Conservation (phyloP, 1,140 invertebrate genomes). For the Ylistrum balloti region DNA sequence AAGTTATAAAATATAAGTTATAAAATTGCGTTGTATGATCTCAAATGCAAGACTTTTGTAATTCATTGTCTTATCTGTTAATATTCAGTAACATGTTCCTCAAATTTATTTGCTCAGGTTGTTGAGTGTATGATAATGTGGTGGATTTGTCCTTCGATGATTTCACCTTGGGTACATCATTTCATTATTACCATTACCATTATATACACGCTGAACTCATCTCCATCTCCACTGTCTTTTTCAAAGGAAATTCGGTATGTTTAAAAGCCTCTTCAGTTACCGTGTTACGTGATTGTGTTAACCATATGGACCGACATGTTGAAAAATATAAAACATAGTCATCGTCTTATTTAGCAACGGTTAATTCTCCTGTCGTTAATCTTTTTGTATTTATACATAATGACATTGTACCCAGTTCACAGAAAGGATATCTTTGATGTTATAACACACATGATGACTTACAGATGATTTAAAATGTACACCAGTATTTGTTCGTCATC, state of each 20-base stretch:
- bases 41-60: too few relatives aligned
- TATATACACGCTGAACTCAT: background rate
- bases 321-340: background rate
- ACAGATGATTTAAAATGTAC: background rate
- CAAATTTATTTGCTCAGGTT: too few relatives aligned
- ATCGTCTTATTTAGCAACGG: background rate
- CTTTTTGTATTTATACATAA: background rate
- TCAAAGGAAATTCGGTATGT: background rate
- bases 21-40: too few relatives aligned
- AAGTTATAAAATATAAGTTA: too few relatives aligned
- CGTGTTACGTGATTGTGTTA: background rate
- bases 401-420: background rate
- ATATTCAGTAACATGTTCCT: too few relatives aligned
- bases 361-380: background rate
- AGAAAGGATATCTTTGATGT: background rate
- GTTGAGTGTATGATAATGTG: too few relatives aligned
- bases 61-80: too few relatives aligned
- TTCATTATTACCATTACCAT: slow-evolving; percentile 21
- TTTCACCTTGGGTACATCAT: background rate
- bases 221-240: background rate
- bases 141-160: background rate
- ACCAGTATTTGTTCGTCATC: background rate
- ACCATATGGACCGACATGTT: background rate
- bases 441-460: background rate
- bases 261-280: background rate